phyloP scores from a whole-genome alignment of 1,140 invertebrate genomes.

The Papilio polyxenes region DNA sequence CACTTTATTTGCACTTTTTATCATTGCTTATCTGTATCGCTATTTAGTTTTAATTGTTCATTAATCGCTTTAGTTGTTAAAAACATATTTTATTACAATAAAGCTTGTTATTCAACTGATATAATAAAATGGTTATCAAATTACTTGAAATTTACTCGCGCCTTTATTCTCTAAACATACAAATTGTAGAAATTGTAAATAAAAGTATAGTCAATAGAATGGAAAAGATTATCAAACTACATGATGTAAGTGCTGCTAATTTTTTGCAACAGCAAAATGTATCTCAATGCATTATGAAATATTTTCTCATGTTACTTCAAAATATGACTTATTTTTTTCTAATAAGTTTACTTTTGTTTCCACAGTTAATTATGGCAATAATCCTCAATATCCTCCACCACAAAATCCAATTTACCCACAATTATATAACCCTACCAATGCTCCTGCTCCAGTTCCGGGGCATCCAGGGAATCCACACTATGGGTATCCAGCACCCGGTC shows the following conservation, averaged over 20 bases:
- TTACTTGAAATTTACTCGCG: too few species aligned
- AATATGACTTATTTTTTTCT: too few species aligned
- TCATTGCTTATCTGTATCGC: not conserved
- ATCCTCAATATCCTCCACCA: constrained; percentile 62
- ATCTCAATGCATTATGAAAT: not conserved
- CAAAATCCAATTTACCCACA: constrained; percentile 65
- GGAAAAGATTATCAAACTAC: not conserved
- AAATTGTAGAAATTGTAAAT: not conserved
- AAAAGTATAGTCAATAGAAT: not conserved
- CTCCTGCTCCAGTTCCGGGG: constrained; percentile 52
- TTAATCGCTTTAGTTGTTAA: too few species aligned
- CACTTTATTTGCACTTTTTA: not conserved
- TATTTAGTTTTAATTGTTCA: not conserved
- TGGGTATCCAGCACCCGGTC: constrained; percentile 45
- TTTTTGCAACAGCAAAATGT: not conserved
- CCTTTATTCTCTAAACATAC: not conserved
- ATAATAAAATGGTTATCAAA: not conserved
- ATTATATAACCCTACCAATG: constrained; percentile 61
- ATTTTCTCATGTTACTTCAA: too few species aligned
- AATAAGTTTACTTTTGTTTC: not conserved
- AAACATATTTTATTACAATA: not conserved
- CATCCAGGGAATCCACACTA: constrained; percentile 51
- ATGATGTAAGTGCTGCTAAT: not conserved
- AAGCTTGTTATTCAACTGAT: not conserved
- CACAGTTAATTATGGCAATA: constrained; percentile 62